phyloP scores from a whole-genome alignment of 1,140 invertebrate genomes.

The Pogonomyrmex barbatus region DNA sequence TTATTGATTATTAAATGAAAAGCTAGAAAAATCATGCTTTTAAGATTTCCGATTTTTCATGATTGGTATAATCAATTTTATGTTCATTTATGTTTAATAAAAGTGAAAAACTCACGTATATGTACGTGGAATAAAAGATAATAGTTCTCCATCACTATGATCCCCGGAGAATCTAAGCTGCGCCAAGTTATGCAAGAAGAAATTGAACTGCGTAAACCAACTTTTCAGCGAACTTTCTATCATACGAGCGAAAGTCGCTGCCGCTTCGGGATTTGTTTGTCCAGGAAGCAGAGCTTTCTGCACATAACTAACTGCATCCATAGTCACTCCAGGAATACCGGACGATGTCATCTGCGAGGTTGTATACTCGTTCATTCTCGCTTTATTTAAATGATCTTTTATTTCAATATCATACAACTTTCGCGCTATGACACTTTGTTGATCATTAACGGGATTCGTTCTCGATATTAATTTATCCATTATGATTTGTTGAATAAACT shows the following conservation, averaged over 20 bases:
- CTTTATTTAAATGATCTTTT: slow-evolving; percentile 74
- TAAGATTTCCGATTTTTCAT: slow-evolving; percentile 10
- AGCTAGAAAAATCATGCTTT: background rate
- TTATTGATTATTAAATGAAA: background rate
- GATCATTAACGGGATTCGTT: slow-evolving; percentile 39
- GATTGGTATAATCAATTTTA: slow-evolving; percentile 1
- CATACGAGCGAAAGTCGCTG: slow-evolving; percentile 96
- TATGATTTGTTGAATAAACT: slow-evolving; percentile 11
- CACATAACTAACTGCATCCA: slow-evolving; percentile 96
- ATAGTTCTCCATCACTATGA: slow-evolving; percentile 92
- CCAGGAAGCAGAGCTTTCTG: slow-evolving; percentile 95
- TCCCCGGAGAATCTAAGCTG: slow-evolving; percentile 96
- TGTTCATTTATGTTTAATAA: background rate
- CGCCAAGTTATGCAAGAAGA: slow-evolving; percentile 98
- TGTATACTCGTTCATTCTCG: slow-evolving; percentile 80
- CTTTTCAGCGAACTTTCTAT: slow-evolving; percentile 95
- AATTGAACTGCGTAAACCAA: slow-evolving; percentile 98
- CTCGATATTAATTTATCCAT: slow-evolving; percentile 70
- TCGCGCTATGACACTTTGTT: slow-evolving; percentile 59
- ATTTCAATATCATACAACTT: slow-evolving; percentile 77
- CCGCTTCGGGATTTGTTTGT: slow-evolving; percentile 97
- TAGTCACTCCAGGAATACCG: slow-evolving; percentile 97
- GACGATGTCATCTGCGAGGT: slow-evolving; percentile 95
- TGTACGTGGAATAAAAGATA: slow-evolving; percentile 97
- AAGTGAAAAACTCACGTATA: slow-evolving; percentile 92